A percentile compares a stretch with the other conserved stretches of the same genome.
Conservation (phyloP, 2,113 vertebrate genomes). For the Nyctibius bracteatus region DNA sequence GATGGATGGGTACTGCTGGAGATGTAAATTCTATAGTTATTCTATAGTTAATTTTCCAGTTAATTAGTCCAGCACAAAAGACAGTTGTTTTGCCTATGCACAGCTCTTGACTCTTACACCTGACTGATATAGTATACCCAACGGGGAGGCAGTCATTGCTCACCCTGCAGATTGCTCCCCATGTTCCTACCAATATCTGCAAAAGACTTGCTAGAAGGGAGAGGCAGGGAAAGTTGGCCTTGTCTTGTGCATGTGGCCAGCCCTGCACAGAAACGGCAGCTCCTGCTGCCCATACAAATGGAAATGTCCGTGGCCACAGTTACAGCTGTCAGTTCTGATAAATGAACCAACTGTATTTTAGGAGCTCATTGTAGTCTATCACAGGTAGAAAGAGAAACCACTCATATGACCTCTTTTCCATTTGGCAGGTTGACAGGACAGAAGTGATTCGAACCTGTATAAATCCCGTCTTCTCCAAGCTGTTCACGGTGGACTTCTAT, state of each 20-base stretch:
- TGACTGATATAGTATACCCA: too few species aligned
- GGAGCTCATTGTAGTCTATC: not conserved
- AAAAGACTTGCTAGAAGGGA: not conserved
- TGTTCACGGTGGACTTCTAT: slow-evolving; percentile 95
- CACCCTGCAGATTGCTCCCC: not conserved
- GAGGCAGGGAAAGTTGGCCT: not conserved
- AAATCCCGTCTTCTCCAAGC: slow-evolving; percentile 91
- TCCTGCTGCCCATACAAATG: not conserved
- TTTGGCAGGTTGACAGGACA: slow-evolving; percentile 90
- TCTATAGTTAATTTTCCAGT: not conserved
- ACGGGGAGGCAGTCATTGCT: not conserved
- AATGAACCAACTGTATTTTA: not conserved
- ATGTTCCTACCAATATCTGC: not conserved
- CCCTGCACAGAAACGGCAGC: not conserved
- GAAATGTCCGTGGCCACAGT: not conserved
- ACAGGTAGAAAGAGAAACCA: not conserved
- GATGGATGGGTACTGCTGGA: not conserved
- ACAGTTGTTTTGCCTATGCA: not conserved
- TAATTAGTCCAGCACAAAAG: not conserved
- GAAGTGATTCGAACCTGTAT: slow-evolving; percentile 93
- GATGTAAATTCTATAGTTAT: not conserved
- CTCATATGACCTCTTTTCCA: not conserved
- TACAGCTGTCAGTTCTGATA: not conserved
- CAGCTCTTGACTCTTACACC: not conserved
- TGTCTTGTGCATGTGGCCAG: not conserved